Percentiles rank a stretch among this genome's conserved stretches.
phyloP scores from a whole-genome alignment of 2,888 invertebrate genomes.

The Ophonus ardosiacus region DNA sequence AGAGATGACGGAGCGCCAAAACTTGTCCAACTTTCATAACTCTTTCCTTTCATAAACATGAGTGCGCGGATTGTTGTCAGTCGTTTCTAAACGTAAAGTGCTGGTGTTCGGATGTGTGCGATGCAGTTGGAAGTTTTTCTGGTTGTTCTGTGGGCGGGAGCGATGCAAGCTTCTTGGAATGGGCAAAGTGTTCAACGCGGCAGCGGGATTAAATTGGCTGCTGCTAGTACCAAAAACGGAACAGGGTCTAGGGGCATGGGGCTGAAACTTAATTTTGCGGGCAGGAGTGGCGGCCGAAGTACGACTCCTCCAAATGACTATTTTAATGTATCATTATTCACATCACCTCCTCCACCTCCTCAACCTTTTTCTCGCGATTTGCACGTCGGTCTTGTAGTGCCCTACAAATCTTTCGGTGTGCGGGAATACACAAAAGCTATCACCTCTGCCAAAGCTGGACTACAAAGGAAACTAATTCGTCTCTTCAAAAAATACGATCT shows the following conservation, averaged over 20 bases:
- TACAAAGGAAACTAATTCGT: conserved; percentile 82
- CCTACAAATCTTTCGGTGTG: conserved; percentile 86
- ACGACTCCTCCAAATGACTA: conserved; percentile 61
- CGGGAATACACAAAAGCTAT: conserved; percentile 86
- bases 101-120: neutral
- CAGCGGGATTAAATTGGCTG: conserved; percentile 72
- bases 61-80: neutral
- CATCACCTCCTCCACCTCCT: conserved; percentile 68
- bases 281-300: conserved; percentile 69
- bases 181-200: conserved; percentile 73
- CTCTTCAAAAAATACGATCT: conserved; percentile 85
- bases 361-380: conserved; percentile 70
- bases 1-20: neutral
- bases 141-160: neutral
- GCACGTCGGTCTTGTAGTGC: conserved; percentile 86
- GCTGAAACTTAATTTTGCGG: conserved; percentile 71
- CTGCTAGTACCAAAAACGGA: conserved; percentile 69
- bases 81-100: neutral
- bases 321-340: conserved; percentile 66
- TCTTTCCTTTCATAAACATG: neutral
- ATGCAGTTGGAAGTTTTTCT: conserved; percentile 37
- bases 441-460: conserved; percentile 81
- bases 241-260: conserved; percentile 73
- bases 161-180: conserved; percentile 73
- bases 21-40: neutral